Evolutionary conservation across 2,797 vertebrate species (phyloP).

Genomic region (Hydrophis major): DNA sequence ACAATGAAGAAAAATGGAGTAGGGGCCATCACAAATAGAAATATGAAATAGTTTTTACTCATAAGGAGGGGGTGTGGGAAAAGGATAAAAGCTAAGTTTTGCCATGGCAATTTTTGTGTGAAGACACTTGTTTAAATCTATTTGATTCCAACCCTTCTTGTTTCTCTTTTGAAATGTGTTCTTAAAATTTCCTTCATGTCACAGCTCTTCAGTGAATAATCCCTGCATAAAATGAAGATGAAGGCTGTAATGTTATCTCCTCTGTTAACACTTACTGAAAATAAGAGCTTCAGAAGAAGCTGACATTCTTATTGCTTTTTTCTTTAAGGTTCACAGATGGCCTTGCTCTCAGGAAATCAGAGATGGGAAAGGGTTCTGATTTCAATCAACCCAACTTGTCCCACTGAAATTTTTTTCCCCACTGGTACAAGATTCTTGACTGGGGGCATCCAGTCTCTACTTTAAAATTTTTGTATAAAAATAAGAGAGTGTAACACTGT

Average conservation of each 20-base stretch:
- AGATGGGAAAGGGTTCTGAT: background rate
- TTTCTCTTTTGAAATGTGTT: constrained; percentile 64
- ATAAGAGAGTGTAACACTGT: background rate
- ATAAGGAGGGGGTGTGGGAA: constrained; percentile 59
- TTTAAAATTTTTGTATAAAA: background rate
- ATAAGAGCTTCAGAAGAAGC: constrained; percentile 34
- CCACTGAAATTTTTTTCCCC: background rate
- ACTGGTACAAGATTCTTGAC: background rate
- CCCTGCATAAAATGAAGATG: constrained; percentile 32
- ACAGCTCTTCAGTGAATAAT: constrained; percentile 52
- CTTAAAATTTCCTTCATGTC: constrained; percentile 55
- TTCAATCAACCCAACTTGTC: background rate
- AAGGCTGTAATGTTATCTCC: background rate
- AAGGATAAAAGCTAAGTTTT: constrained; percentile 66
- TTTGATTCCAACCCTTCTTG: constrained; percentile 73
- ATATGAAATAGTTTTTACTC: constrained; percentile 62
- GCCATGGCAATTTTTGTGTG: constrained; percentile 74
- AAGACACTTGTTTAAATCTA: constrained; percentile 77
- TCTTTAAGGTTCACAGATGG: background rate
- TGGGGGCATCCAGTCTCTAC: background rate
- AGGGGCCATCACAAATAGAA: constrained; percentile 60
- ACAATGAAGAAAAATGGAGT: constrained; percentile 42
- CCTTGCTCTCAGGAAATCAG: constrained; percentile 4
- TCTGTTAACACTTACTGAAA: constrained; percentile 40
- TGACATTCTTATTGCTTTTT: constrained; percentile 35